Conservation (phyloP, 2,113 vertebrate species). For the Phalacrocorax brasilianus region DNA sequence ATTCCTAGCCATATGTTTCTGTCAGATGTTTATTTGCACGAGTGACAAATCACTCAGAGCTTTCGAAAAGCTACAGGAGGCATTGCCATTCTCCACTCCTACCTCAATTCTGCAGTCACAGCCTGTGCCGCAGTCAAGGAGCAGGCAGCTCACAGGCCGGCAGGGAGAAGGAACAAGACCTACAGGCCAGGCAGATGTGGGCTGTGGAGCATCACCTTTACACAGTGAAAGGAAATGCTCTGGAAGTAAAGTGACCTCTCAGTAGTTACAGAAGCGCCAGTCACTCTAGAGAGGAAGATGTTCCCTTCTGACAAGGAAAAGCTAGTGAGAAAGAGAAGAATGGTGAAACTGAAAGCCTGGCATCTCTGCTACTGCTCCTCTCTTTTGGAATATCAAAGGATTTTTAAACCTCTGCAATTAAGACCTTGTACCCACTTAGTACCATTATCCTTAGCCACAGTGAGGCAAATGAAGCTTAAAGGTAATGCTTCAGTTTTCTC, state of each 20-base stretch:
- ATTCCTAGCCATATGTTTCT: slow-evolving; percentile 30
- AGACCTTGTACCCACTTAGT: not conserved
- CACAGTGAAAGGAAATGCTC: not conserved
- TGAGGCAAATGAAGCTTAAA: not conserved
- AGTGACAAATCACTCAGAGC: not conserved
- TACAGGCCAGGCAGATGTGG: not conserved
- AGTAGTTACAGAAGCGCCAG: not conserved
- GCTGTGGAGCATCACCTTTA: not conserved
- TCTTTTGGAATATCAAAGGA: not conserved
- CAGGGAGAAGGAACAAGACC: not conserved
- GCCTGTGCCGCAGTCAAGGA: not conserved
- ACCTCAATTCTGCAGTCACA: not conserved
- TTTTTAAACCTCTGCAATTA: not conserved
- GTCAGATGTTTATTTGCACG: slow-evolving; percentile 3
- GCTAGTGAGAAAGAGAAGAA: not conserved
- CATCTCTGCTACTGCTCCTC: not conserved
- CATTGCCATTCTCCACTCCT: not conserved
- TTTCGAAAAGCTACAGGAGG: not conserved
- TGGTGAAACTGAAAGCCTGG: not conserved
- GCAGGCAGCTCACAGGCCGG: not conserved
- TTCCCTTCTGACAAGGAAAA: not conserved
- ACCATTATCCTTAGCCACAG: not conserved
- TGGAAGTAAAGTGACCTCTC: not conserved
- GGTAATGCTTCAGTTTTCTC: not conserved
- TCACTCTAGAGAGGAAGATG: not conserved